Evolutionary conservation across 2,113 vertebrate species (phyloP).

Genomic region (Riparia riparia): DNA sequence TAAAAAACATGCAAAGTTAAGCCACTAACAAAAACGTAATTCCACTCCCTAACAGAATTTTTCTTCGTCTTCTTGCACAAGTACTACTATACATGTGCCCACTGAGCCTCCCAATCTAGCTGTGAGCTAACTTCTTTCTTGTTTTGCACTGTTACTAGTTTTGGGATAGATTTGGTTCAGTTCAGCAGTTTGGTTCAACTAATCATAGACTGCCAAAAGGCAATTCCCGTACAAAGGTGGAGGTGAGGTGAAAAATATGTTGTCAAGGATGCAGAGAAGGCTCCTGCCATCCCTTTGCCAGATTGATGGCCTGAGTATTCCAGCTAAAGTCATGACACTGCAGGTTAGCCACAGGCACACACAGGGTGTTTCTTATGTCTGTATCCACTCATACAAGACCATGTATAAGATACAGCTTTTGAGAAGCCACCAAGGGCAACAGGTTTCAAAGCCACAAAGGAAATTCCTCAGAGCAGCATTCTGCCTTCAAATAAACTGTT

Average conservation of each 20-base stretch:
- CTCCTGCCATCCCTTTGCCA: background rate
- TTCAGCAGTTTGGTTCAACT: background rate
- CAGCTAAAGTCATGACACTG: background rate
- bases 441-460: background rate
- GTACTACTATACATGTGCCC: background rate
- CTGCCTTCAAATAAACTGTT: background rate
- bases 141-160: background rate
- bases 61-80: background rate
- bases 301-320: background rate
- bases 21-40: background rate
- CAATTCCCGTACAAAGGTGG: background rate
- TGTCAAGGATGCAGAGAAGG: background rate
- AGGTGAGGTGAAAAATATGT: background rate
- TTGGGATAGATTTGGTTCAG: background rate
- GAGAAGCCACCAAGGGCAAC: background rate
- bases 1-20: background rate
- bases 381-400: fast-evolving
- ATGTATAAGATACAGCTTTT: background rate
- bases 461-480: background rate
- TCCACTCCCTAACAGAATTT: background rate
- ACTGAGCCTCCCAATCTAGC: background rate
- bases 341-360: background rate
- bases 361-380: background rate
- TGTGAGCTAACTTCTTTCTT: background rate
- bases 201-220: background rate